Base-by-base conservation (phyloP, 2,888 invertebrate species). In the Sipha maydis region DNA sequence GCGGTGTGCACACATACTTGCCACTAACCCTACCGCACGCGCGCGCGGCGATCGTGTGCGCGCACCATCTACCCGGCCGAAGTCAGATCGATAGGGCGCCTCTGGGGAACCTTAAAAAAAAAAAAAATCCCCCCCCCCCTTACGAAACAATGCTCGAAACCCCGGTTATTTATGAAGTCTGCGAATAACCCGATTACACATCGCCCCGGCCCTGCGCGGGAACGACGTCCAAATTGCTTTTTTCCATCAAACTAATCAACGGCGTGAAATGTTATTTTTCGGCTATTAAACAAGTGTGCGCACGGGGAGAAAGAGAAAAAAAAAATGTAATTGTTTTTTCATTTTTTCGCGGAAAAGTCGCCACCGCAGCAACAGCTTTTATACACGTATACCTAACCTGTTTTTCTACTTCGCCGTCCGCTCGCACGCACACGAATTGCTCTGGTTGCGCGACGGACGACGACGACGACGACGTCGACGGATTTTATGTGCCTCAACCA, bases 151-250 rank as follows among this genome's bases (percentile, higher is more conserved):
- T 14, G 41, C 48, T 3, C 56, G 28, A 71, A 71, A 28, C 56
- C 73, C 56, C 38, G 17, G 75, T 88, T 80, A 75, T 88, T 88
- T 80, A 80, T 88, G 61, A 80, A 88, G 86, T 88, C 80, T 75
- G 86, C 61, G 75, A 82, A 88, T 88, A 88, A 88, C 75, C 75
- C 88, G 88, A 82, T 88, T 88, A 88, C 79, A 38, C 79, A 48
- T 61, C 56, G 11, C 61, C 19, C 73, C 19, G 14, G n/a, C 67
- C 69, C 25, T 34, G 5, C 38, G 25, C 25, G 8, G 4, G 21
- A 19, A 38, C 41, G 73, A 56, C 84, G 86, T 80, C 21, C 67
- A 82, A 88, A 88, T 88, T 88, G 75, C 88, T 82, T 82, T 88
- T 88, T 88, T 76, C 67, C 88, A 82, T 88, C 88, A 75, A 67